These are phyloP conservation scores for Urocynchramus pylzowi DNA, from an alignment of 2,113 vertebrate species.

Conservation along the genomic window DNA sequence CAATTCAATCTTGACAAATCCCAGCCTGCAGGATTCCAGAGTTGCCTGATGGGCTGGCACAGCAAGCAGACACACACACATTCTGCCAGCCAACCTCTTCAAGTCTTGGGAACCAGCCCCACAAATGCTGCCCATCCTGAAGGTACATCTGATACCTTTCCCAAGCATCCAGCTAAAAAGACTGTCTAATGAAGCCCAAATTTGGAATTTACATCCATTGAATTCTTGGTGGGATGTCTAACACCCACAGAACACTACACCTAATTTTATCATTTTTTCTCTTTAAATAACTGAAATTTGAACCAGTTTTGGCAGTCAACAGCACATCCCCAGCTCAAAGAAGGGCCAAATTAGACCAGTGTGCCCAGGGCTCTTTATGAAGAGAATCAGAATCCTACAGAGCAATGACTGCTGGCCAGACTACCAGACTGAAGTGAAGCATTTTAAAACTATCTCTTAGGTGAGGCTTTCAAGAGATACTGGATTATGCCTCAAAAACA, in stretches of 20 bases:
- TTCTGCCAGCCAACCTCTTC: neutral
- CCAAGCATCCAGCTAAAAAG: neutral
- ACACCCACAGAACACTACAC: neutral
- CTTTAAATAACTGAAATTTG: neutral
- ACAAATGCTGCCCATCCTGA: neutral
- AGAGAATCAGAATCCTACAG: neutral
- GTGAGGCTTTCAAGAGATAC: neutral
- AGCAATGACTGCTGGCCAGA: neutral
- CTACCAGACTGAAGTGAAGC: neutral
- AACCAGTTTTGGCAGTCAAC: neutral
- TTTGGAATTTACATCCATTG: neutral
- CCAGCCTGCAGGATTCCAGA: neutral
- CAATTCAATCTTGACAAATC: neutral
- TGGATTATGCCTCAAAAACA: neutral
- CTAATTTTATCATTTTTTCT: neutral
- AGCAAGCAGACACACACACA: neutral
- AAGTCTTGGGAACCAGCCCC: neutral
- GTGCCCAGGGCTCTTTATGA: neutral
- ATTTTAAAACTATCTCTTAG: neutral
- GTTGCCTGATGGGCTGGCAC: neutral
- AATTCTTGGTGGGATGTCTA: neutral
- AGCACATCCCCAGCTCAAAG: neutral
- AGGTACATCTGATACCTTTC: neutral
- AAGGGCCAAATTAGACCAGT: neutral
- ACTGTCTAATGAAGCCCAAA: neutral